phyloP scores from a whole-genome alignment of 2,888 invertebrate genomes.

The Cheilosia grossa region DNA sequence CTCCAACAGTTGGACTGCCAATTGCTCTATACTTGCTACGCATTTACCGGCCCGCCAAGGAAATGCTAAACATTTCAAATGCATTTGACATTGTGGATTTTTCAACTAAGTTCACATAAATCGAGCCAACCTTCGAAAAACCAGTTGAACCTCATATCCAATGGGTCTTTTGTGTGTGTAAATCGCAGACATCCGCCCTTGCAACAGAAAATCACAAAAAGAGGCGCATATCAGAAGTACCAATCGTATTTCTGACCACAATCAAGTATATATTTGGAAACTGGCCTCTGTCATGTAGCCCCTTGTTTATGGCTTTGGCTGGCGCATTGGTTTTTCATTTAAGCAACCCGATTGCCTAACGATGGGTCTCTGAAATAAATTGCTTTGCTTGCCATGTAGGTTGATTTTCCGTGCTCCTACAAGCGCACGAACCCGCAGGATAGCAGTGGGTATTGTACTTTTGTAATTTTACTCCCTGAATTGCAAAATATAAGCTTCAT shows the following conservation, averaged over 20 bases:
- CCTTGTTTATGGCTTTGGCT: conserved; percentile 40
- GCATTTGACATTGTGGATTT: background rate
- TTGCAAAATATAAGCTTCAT: too few species aligned
- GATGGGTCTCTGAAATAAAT: too few species aligned
- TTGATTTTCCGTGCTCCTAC: too few species aligned
- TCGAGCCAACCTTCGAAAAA: background rate
- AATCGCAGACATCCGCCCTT: conserved; percentile 21
- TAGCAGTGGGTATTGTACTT: background rate
- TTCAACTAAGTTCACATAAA: conserved; percentile 21
- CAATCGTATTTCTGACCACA: background rate
- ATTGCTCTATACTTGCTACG: too few species aligned
- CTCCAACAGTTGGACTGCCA: too few species aligned
- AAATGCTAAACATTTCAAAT: background rate
- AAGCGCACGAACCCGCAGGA: background rate
- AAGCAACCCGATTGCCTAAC: background rate
- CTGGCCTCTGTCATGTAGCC: conserved; percentile 38
- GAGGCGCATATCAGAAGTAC: background rate
- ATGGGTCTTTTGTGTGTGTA: conserved; percentile 22
- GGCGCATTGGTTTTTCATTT: conserved; percentile 27
- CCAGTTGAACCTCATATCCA: conserved; percentile 6
- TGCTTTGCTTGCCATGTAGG: too few species aligned
- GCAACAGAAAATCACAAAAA: background rate
- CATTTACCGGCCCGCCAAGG: too few species aligned
- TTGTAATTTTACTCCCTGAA: background rate
- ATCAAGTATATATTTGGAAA: conserved; percentile 35